Conservation (phyloP, 2,888 invertebrate species). For the Hypsopygia costalis region DNA sequence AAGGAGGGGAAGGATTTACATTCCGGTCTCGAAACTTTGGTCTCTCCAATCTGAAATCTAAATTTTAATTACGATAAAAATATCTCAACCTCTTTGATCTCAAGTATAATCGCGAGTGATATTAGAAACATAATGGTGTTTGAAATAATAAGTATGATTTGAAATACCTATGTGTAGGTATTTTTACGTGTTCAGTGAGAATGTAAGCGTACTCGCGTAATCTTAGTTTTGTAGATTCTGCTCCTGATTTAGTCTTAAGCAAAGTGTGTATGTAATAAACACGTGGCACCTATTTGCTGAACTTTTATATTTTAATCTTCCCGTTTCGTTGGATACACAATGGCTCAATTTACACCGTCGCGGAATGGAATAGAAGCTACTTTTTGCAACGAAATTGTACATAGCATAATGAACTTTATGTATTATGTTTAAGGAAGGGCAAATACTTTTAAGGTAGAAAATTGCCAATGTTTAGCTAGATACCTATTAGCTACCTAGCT, state of each 20-base stretch:
- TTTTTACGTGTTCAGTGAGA: conserved; percentile 38
- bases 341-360: too few relatives aligned
- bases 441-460: too few relatives aligned
- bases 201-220: too few relatives aligned
- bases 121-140: conserved; percentile 9
- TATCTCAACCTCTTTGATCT: too few relatives aligned
- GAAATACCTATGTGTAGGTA: conserved; percentile 13
- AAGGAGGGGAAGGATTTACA: conserved; percentile 45
- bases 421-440: too few relatives aligned
- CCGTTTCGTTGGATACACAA: too few relatives aligned
- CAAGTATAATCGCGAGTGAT: background rate
- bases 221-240: conserved; percentile 36
- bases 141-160: too few relatives aligned
- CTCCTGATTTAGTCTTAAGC: conserved; percentile 35
- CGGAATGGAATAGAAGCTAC: too few relatives aligned
- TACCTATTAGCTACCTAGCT: too few relatives aligned
- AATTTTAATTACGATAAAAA: conserved; percentile 58
- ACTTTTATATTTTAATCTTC: conserved; percentile 11
- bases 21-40: conserved; percentile 56
- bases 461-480: too few relatives aligned
- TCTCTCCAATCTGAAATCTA: conserved; percentile 51
- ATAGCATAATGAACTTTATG: too few relatives aligned
- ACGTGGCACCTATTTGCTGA: conserved; percentile 25
- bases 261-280: conserved; percentile 52
- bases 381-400: too few relatives aligned